A percentile compares a stretch with the other conserved stretches of the same genome.
Conservation (phyloP, 2,888 invertebrate species). For the Plebejus melissa region DNA sequence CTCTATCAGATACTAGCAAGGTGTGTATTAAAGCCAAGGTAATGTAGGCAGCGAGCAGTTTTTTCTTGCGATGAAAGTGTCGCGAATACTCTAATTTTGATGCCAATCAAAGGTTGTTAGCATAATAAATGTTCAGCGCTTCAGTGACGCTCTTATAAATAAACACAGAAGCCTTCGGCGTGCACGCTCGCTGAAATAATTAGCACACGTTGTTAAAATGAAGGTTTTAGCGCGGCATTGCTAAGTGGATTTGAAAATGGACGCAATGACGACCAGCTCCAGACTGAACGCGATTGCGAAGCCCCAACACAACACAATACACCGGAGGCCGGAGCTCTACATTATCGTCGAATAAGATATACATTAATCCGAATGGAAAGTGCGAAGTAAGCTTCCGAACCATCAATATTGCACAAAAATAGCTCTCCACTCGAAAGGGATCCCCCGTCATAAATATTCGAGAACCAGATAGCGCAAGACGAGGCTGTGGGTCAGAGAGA, state of each 20-base stretch:
- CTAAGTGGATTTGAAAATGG: conserved; percentile 53
- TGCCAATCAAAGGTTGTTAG: neutral
- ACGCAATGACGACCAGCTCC: conserved; percentile 30
- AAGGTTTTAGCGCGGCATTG: conserved; percentile 43
- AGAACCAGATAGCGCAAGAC: conserved; percentile 42
- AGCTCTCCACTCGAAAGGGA: conserved; percentile 66
- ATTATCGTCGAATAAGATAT: conserved; percentile 54
- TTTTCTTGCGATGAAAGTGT: neutral
- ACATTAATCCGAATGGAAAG: conserved; percentile 56
- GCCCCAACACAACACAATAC: neutral
- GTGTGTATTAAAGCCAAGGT: neutral
- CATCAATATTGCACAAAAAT: conserved; percentile 60
- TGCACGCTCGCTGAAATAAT: conserved; percentile 14
- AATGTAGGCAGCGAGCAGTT: neutral
- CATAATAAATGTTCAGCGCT: neutral
- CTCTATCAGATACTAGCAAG: neutral
- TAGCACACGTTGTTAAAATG: conserved; percentile 19
- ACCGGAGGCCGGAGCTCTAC: neutral
- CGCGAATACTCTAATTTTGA: neutral
- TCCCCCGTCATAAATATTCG: conserved; percentile 67
- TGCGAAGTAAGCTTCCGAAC: conserved; percentile 55
- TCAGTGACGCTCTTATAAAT: neutral
- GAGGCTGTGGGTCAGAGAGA: conserved; percentile 59
- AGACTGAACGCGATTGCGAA: neutral
- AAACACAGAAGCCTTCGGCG: neutral